Evolutionary conservation across 1,140 invertebrate species (phyloP), one percentile per base, ranked within the genome.

Genomic region (Mactra quadrangularis): DNA sequence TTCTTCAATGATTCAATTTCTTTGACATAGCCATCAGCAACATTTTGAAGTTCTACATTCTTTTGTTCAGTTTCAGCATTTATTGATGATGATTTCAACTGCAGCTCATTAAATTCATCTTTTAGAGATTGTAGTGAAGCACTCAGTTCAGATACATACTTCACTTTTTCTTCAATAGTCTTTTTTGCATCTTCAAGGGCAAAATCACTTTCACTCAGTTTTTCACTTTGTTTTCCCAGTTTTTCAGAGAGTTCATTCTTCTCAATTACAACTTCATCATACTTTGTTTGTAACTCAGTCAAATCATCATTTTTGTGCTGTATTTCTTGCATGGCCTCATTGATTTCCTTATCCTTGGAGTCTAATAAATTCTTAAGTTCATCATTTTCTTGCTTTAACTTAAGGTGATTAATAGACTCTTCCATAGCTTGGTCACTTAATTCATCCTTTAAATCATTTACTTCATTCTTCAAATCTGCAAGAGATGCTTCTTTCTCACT

Each of bases 81-180:
- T 3, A 22, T 57, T 0, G 70, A 11, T 38, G 53, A 53, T 22
- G 50, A 55, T 35, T 53, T 22, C 25, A 38, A 3, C 25, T 7
- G 19, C 60, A 50, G 45, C 17, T 66, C 50, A 41, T 50, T 53
- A 19, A 68, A 25, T 78, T 78, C 76, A 55, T 78, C 76, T 57
- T 78, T 78, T 15, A 78, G 62, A 31, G 60, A 78, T 35, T 78
- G 59, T 27, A 78, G 33, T 55, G 66, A 60, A 38, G 64, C 19
- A 29, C 29, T 68, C 1, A 68, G 38, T 2, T 68, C 64, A 50
- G 29, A 27, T 7, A 68, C 29, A 68, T 27, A 29, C 17, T 50
- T 68, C 3, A 17, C 27, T 1, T 68, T n/a, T 6, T 68, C n/a
- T 22, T 68, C 41, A 3, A 50, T 31, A 68, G 41, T 13, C 25